Conservation (phyloP, 2,797 vertebrate species). For the Peromyscus eremicus region DNA sequence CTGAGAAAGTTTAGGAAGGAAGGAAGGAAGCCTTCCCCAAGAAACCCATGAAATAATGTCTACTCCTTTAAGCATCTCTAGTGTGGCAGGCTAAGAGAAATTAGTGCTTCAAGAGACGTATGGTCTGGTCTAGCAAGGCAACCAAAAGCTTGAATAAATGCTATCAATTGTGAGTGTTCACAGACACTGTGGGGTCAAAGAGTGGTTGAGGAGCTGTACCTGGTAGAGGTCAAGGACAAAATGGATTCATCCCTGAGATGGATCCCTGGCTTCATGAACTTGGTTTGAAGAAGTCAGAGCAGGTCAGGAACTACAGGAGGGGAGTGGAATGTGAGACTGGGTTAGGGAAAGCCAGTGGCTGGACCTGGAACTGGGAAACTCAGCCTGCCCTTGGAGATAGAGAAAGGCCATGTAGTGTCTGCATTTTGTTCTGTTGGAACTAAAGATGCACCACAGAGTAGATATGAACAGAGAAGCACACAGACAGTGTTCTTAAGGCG, state of each 20-base stretch:
- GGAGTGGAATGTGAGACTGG: neutral
- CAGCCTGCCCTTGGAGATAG: neutral
- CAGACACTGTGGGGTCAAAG: neutral
- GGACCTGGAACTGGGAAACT: neutral
- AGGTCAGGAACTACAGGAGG: neutral
- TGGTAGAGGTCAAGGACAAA: neutral
- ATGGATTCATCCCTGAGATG: neutral
- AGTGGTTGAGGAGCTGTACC: neutral
- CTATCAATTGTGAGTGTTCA: neutral
- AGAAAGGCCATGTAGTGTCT: neutral
- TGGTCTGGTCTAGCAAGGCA: neutral
- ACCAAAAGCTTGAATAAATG: neutral
- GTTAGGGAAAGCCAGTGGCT: neutral
- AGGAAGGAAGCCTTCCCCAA: neutral
- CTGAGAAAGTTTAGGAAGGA: constrained; percentile 24
- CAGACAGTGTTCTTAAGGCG: neutral
- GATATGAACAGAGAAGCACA: neutral
- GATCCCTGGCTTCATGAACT: neutral
- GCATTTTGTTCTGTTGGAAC: neutral
- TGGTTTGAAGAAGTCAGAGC: neutral
- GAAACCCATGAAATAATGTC: neutral
- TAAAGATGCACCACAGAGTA: neutral
- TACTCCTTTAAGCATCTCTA: neutral
- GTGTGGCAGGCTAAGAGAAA: neutral
- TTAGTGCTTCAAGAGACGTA: neutral